Conservation (phyloP, 2,888 invertebrate genomes). For the Rotaria socialis region DNA sequence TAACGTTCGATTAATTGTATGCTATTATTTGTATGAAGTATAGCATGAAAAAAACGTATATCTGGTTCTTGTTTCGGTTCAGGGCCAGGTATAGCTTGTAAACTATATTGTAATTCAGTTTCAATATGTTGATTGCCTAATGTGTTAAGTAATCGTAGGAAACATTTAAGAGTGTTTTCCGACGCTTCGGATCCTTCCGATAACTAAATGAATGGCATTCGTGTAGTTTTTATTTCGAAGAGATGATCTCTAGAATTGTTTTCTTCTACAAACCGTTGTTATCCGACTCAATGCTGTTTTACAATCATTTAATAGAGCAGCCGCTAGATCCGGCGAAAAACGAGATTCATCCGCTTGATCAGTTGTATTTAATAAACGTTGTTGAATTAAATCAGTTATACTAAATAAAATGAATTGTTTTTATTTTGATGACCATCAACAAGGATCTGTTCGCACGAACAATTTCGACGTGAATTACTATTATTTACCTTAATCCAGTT, state of each 20-base stretch:
- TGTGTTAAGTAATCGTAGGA: conserved; percentile 72
- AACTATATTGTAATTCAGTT: conserved; percentile 83
- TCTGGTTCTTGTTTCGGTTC: conserved; percentile 83
- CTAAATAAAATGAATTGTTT: neutral
- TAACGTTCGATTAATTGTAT: conserved; percentile 76
- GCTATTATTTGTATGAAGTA: conserved; percentile 85
- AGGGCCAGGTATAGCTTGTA: conserved; percentile 66
- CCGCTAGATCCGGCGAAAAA: conserved; percentile 42
- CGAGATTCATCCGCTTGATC: conserved; percentile 41
- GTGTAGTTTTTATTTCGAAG: too few species aligned
- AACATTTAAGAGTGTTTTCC: conserved; percentile 24
- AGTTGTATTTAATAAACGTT: conserved; percentile 24
- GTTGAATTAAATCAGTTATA: conserved; percentile 36
- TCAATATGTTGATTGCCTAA: conserved; percentile 80
- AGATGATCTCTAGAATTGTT: too few species aligned
- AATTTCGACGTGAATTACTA: too few species aligned
- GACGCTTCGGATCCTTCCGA: conserved; percentile 4
- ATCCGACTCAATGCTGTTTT: conserved; percentile 42
- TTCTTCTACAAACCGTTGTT: neutral
- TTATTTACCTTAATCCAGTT: conserved; percentile 67
- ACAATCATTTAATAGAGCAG: conserved; percentile 41
- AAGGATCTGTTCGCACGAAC: too few species aligned
- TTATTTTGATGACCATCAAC: too few species aligned
- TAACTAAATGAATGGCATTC: neutral
- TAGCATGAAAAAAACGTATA: conserved; percentile 84